Evolutionary conservation across 1,140 invertebrate genomes (phyloP).

Genomic region (Rhyacophila brunnea): DNA sequence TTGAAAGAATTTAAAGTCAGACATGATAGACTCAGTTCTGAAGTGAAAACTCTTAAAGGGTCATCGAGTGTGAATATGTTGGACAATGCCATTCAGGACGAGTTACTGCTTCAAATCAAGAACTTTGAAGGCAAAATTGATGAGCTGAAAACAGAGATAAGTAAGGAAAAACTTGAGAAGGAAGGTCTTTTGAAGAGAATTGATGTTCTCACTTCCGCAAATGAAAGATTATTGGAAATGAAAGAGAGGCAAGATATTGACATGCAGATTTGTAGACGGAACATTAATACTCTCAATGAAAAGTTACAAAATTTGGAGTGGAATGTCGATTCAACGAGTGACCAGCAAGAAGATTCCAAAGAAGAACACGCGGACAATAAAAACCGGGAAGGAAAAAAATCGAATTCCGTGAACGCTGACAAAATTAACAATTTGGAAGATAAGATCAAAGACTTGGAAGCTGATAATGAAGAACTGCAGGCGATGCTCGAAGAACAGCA

Average conservation of each 20-base stretch:
- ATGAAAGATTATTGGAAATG: slow-evolving; percentile 72
- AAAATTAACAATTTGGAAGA: slow-evolving; percentile 47
- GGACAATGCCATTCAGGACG: slow-evolving; percentile 73
- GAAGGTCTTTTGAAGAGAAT: slow-evolving; percentile 66
- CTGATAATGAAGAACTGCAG: slow-evolving; percentile 73
- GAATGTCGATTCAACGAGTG: slow-evolving; percentile 43
- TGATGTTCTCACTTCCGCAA: slow-evolving; percentile 72
- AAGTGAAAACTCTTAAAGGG: slow-evolving; percentile 56
- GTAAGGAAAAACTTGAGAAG: slow-evolving; percentile 63
- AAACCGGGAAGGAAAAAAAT: not conserved
- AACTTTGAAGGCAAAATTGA: slow-evolving; percentile 63
- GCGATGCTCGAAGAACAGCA: slow-evolving; percentile 59
- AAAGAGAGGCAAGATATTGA: slow-evolving; percentile 77
- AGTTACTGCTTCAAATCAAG: slow-evolving; percentile 66
- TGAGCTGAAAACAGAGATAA: slow-evolving; percentile 57
- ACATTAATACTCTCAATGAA: slow-evolving; percentile 63
- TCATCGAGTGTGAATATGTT: slow-evolving; percentile 61
- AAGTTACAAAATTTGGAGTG: slow-evolving; percentile 64
- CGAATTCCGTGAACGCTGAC: not conserved
- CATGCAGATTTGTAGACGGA: slow-evolving; percentile 66
- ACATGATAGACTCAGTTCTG: slow-evolving; percentile 60
- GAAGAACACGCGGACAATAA: slow-evolving; percentile 26
- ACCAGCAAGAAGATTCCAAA: slow-evolving; percentile 4
- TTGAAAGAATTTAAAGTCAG: slow-evolving; percentile 70
- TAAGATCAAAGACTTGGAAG: slow-evolving; percentile 60